A percentile compares a stretch with the other conserved stretches of the same genome.
These are phyloP conservation scores for Tipula helvola DNA, from an alignment of 2,888 invertebrate species.

Conservation along the genomic window DNA sequence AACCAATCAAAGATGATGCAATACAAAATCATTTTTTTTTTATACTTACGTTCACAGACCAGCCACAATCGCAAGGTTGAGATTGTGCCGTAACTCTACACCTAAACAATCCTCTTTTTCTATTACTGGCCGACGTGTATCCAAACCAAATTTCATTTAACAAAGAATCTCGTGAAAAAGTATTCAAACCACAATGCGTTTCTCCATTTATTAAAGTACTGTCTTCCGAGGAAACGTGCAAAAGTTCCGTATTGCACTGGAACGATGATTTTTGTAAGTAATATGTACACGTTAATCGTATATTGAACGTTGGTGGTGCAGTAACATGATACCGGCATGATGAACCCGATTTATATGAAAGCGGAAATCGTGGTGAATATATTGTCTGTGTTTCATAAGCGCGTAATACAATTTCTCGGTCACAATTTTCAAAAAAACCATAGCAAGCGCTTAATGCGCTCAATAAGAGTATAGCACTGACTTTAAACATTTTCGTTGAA, in stretches of 20 bases:
- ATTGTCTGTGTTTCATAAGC: slow-evolving; percentile 19
- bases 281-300: slow-evolving; percentile 23
- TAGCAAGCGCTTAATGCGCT: not conserved
- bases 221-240: slow-evolving; percentile 28
- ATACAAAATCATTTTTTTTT: not conserved
- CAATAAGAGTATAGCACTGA: not conserved
- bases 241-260: slow-evolving; percentile 25
- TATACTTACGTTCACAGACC: slow-evolving; percentile 27
- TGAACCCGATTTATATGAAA: slow-evolving; percentile 23
- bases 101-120: slow-evolving; percentile 22
- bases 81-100: slow-evolving; percentile 24
- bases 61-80: slow-evolving; percentile 30
- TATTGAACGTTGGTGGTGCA: slow-evolving; percentile 25
- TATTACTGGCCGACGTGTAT: slow-evolving; percentile 22
- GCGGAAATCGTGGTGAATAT: slow-evolving; percentile 28
- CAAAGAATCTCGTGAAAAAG: slow-evolving; percentile 20
- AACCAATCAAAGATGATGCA: not conserved
- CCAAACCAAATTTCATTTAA: slow-evolving; percentile 24
- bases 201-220: slow-evolving; percentile 23
- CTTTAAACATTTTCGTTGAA: not conserved
- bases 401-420: slow-evolving; percentile 20
- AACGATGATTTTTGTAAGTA: not conserved
- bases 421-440: slow-evolving; percentile 21
- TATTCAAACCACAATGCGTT: slow-evolving; percentile 27
- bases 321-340: slow-evolving; percentile 31